A percentile compares a stretch with the other conserved stretches of the same genome.
These are phyloP conservation scores for Menura novaehollandiae DNA, from an alignment of 2,113 vertebrate species.

Conservation along the genomic window DNA sequence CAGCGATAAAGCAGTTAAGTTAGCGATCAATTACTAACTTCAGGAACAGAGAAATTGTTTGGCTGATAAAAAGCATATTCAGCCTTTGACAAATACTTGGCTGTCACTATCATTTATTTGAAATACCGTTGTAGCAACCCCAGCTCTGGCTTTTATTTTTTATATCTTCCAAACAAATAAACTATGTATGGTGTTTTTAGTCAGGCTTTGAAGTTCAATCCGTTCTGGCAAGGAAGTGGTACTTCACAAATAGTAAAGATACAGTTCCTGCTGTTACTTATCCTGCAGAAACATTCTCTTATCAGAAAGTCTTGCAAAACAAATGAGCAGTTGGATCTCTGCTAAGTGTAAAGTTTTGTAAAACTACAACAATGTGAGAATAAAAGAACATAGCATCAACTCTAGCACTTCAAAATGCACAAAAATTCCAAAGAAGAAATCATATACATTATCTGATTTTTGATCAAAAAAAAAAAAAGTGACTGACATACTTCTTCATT, in stretches of 20 bases:
- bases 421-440: neutral
- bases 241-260: constrained; percentile 69
- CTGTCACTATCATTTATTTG: constrained; percentile 45
- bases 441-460: neutral
- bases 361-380: neutral
- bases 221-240: constrained; percentile 47
- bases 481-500: neutral
- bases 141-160: constrained; percentile 53
- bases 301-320: constrained; percentile 38
- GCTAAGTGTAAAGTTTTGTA: constrained; percentile 30
- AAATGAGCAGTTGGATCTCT: constrained; percentile 28
- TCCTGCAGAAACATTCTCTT: constrained; percentile 42
- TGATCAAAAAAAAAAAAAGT: neutral
- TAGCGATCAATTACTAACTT: neutral
- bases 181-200: constrained; percentile 54
- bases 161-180: constrained; percentile 60
- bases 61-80: constrained; percentile 41
- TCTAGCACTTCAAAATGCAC: neutral
- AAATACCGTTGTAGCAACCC: constrained; percentile 37
- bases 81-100: constrained; percentile 34
- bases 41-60: constrained; percentile 22
- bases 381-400: neutral
- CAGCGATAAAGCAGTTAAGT: neutral
- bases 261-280: constrained; percentile 48
- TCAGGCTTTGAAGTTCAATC: constrained; percentile 67